These are phyloP conservation scores for Aldabrachelys gigantea DNA, from an alignment of 2,113 vertebrate species.

Conservation along the genomic window DNA sequence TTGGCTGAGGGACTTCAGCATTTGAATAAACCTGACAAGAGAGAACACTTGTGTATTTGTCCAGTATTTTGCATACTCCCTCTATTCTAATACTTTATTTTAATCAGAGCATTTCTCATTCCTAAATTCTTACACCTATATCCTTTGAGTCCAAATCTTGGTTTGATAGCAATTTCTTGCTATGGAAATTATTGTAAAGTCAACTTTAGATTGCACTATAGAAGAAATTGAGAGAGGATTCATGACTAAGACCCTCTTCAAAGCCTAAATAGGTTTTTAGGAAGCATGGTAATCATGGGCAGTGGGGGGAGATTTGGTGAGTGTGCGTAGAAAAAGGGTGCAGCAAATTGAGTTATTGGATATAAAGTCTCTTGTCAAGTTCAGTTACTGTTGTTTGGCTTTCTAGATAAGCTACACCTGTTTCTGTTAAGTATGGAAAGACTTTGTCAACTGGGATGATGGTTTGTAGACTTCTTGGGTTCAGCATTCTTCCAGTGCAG, in stretches of 20 bases:
- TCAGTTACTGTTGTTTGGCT: not conserved
- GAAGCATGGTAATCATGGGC: accelerated
- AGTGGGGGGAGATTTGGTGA: not conserved
- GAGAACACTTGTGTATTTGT: not conserved
- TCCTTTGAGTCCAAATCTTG: not conserved
- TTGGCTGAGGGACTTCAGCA: not conserved
- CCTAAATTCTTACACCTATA: not conserved
- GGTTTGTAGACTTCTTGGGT: not conserved
- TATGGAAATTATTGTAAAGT: not conserved
- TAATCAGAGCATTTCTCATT: not conserved
- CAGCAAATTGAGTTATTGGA: accelerated
- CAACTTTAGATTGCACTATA: not conserved
- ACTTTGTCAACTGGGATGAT: not conserved
- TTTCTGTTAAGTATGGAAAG: not conserved
- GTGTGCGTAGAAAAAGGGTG: not conserved
- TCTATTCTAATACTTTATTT: not conserved
- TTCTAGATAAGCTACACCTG: not conserved
- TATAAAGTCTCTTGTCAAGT: not conserved
- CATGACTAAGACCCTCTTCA: not conserved
- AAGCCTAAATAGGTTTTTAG: not conserved
- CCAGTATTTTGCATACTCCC: not conserved
- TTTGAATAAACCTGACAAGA: not conserved
- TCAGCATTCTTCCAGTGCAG: not conserved
- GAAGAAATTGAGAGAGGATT: not conserved
- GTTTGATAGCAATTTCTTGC: not conserved